phyloP scores from a whole-genome alignment of 2,888 invertebrate genomes.

The Cephus sareptanus region DNA sequence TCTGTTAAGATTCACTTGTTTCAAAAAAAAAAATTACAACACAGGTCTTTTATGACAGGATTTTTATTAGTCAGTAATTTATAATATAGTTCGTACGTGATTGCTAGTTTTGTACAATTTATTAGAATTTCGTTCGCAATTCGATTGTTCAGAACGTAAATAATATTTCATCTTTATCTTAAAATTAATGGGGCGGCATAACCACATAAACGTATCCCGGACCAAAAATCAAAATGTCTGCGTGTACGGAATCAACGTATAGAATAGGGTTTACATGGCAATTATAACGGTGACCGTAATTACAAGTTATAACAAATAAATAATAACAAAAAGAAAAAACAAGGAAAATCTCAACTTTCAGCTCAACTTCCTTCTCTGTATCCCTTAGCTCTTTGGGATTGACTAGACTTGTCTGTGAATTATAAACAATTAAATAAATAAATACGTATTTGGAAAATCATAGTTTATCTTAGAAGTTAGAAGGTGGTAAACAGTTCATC shows the following conservation, averaged over 20 bases:
- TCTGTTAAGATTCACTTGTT: neutral
- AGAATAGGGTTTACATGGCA: conserved; percentile 11
- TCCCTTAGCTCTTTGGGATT: conserved; percentile 26
- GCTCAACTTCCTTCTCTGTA: conserved; percentile 7
- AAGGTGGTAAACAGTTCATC: conserved; percentile 78
- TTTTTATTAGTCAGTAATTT: neutral
- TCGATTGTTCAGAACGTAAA: neutral
- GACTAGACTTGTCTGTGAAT: conserved; percentile 38
- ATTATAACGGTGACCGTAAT: conserved; percentile 39
- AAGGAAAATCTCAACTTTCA: conserved; percentile 46
- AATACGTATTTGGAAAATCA: conserved; percentile 53
- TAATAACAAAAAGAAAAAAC: conserved; percentile 49
- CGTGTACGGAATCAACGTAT: conserved; percentile 12
- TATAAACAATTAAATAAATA: conserved; percentile 40
- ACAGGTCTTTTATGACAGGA: neutral
- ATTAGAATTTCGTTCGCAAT: conserved; percentile 5
- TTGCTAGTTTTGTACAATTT: conserved; percentile 14
- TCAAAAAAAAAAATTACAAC: neutral
- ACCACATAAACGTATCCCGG: conserved; percentile 2
- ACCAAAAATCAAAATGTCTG: conserved; percentile 17
- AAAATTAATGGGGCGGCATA: neutral
- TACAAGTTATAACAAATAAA: conserved; percentile 58
- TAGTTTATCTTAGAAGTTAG: conserved; percentile 48
- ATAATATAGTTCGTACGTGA: conserved; percentile 12
- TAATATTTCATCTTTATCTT: neutral